Evolutionary conservation across 2,888 invertebrate species (phyloP).

Genomic region (Archaeoteleia sp.): DNA sequence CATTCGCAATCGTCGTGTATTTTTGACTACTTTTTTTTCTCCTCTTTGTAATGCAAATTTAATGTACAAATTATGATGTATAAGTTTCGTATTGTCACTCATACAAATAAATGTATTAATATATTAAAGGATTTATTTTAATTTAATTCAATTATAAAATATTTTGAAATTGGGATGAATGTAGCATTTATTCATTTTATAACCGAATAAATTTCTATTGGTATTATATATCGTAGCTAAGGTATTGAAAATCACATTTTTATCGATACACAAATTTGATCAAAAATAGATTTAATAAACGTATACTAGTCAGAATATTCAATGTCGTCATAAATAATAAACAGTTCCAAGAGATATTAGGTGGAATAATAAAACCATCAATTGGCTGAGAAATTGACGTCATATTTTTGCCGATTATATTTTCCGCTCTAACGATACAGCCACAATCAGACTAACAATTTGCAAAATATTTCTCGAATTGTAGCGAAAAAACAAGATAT

Average conservation of each 20-base stretch:
- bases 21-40: conserved; percentile 28
- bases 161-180: no score
- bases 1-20: conserved; percentile 44
- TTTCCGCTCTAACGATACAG: not conserved
- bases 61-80: conserved; percentile 37
- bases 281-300: no score
- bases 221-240: no score
- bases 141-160: conserved; percentile 22
- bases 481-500: conserved; percentile 35
- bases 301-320: no score
- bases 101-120: conserved; percentile 6
- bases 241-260: no score
- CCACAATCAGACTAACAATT: conserved; percentile 21
- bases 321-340: no score
- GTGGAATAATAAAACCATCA: no score
- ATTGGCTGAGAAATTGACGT: no score
- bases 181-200: no score
- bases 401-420: conserved; percentile 10
- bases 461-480: conserved; percentile 3
- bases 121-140: conserved; percentile 5
- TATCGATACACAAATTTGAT: no score
- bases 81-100: not conserved
- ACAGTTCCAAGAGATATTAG: no score
- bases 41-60: conserved; percentile 45
- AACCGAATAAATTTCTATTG: no score